These are phyloP conservation scores for Corydoras maculifer DNA, from an alignment of 2,113 vertebrate genomes.

Conservation along the genomic window DNA sequence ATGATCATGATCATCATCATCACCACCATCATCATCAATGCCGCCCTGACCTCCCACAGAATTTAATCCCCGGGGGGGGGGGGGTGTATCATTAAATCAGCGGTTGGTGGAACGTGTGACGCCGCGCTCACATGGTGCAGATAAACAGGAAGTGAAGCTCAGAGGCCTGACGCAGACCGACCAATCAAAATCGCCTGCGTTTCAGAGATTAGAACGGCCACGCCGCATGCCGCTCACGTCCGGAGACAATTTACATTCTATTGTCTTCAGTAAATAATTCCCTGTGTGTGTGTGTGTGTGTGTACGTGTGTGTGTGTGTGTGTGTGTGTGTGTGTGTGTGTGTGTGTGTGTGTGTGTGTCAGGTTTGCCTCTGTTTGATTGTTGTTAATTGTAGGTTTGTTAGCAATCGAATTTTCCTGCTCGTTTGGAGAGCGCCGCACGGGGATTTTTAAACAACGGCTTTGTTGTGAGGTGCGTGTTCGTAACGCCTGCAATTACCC, in stretches of 20 bases:
- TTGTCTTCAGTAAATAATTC: neutral
- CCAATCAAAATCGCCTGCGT: neutral
- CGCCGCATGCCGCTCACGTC: neutral
- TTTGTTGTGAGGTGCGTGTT: neutral
- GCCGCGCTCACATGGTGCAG: neutral
- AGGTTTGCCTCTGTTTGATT: conserved; percentile 12
- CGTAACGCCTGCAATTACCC: neutral
- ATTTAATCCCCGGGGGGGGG: no score
- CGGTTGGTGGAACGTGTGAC: no score
- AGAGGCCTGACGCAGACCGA: no score
- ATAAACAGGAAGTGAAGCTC: neutral
- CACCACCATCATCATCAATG: no score
- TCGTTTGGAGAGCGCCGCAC: neutral
- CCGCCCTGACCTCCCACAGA: no score
- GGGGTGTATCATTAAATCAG: no score
- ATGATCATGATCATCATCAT: no score
- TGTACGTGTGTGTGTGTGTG: neutral
- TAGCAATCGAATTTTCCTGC: neutral
- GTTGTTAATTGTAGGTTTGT: conserved; percentile 9
- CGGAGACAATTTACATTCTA: conserved; percentile 5
- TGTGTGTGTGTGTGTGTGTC: neutral
- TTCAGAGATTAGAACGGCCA: neutral
- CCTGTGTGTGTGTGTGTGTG: neutral
- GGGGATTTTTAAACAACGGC: conserved; percentile 6
- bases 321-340: no score